Conservation (phyloP, 2,113 vertebrate species). For the Craseonycteris thonglongyai region DNA sequence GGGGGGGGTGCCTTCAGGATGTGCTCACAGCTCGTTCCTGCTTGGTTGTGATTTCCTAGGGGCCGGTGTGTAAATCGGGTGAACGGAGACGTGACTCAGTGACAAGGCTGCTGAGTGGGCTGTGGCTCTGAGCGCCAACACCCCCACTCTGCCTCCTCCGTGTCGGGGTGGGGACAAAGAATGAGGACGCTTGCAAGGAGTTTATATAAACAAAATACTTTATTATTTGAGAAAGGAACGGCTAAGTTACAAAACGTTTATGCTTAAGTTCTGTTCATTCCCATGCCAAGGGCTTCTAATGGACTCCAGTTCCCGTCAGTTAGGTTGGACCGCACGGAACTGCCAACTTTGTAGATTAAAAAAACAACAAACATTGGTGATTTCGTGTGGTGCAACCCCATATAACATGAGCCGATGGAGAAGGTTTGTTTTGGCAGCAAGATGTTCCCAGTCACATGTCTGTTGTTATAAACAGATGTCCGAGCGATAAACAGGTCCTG, state of each 20-base stretch:
- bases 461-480: slow-evolving; percentile 15
- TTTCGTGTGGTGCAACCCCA: neutral
- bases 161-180: neutral
- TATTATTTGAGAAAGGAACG: slow-evolving; percentile 51
- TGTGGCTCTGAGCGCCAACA: neutral
- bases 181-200: neutral
- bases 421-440: neutral
- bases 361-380: neutral
- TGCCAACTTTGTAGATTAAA: neutral
- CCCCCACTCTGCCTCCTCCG: neutral
- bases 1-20: neutral
- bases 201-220: slow-evolving; percentile 58
- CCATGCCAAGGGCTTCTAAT: neutral
- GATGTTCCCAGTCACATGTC: neutral
- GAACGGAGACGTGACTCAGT: neutral
- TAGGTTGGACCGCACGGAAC: neutral
- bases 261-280: neutral
- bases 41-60: neutral
- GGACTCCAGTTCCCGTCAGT: neutral
- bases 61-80: neutral
- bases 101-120: accelerated
- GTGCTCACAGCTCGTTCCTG: neutral
- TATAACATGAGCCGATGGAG: neutral
- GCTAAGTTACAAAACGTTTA: slow-evolving; percentile 37
- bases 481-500: neutral